Base-by-base conservation (phyloP, 1,140 invertebrate species). In the Maconellicoccus hirsutus region DNA sequence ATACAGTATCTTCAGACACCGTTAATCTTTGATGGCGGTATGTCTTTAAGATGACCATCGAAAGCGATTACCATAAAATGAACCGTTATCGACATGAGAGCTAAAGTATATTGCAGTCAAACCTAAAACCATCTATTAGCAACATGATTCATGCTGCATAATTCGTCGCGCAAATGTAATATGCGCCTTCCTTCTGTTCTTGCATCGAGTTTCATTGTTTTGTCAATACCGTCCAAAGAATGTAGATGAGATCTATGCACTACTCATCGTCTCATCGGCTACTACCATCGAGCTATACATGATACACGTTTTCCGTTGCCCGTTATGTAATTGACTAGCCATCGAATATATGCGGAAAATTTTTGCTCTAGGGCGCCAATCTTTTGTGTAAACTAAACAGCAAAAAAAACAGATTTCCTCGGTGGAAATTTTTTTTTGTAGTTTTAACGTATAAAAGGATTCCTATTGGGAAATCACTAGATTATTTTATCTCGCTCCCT, bases 1-100 rank as follows among this genome's bases (percentile, higher is more conserved):
- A n/a, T n/a, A 52, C 42, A 19, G 42, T 52, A 52, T 52, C 42
- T 52, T 52, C n/a, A 3, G n/a, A 16, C 42, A 66, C 61, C 61
- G 25, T 66, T 66, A 66, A 66, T 66, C 61, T 66, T 25, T 25
- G 25, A 66, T 66, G 61, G 22, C 25, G 61, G 25, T 66, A 66
- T 16, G 25, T 66, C 22, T 66, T 66, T 66, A 26, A 66, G 61
- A 66, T 66, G 61, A 66, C 61, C 61, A 66, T 66, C 61, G 61
- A 66, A 26, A 66, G 61, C 21, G 25, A 66, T 66, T 66, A 66
- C 25, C 61, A 66, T 66, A 66, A 66, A 23, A 66, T 66, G 22
- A 66, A 66, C 61, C 61, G 61, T 66, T 66, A 66, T 66, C 61
- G 25, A 25, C 25, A 26, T 66, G 61, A 25, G 10, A 66, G 19